Evolutionary conservation across 1,140 invertebrate genomes (phyloP), one percentile per base, ranked within the genome.

Genomic region (Ephestia elutella): DNA sequence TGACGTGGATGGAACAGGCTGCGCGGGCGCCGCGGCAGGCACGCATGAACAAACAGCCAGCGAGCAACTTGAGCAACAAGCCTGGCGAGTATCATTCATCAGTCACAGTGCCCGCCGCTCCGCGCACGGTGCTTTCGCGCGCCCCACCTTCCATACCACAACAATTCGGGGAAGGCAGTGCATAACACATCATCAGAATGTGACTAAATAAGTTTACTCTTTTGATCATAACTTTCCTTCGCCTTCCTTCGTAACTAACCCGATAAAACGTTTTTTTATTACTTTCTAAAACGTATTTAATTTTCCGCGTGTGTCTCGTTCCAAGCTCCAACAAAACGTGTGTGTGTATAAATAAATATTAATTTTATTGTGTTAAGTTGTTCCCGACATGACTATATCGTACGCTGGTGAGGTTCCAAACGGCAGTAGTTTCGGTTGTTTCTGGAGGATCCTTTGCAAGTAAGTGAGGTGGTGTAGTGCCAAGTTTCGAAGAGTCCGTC

Each of bases 341-440:
- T 84, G 79, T 80, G 77, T 84, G 78, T 81, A 75, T 85, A 73
- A 74, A 82, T 85, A 83, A 84, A 83, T 82, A 83, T 80, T 78
- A 79, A 87, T 75, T 80, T 77, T 66, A 75, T 81, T 78, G 66
- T 74, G 63, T 76, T 73, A 73, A 80, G 64, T 63, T 69, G 60
- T 66, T 73, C 66, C 63, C 74, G 68, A 77, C 65, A 96, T 96
- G 95, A 96, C 95, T 68, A 92, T 96, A 68, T 95, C 95, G 32
- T 96, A 96, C 90, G 94, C 94, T 66, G 94, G 94, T 76, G 93
- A 95, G 90, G 95, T 96, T 73, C 95, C 95, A 60, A 96, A 96
- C 84, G 95, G 95, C 77, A 96, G 95, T 90, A 95, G 93, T 88
- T 96, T 96, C 81, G 95, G 95, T 77, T 96, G 95, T 89, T 96